Base-by-base conservation (phyloP, 2,797 vertebrate species). In the Philypnodon macrostomus region DNA sequence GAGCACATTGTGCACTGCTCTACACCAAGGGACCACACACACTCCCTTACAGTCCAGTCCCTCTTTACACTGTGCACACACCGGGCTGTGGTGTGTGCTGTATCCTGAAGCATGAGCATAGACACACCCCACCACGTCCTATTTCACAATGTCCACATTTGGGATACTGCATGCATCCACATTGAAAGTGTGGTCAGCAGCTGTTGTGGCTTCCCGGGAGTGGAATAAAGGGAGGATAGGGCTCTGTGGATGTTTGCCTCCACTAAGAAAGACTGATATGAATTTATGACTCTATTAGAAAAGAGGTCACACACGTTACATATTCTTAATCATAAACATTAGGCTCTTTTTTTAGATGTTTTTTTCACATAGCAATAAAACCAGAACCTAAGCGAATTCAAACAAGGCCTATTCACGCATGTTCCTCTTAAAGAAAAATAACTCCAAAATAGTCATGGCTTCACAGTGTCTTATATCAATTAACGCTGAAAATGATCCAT, bases 181-280 rank as follows among this genome's bases (percentile, higher is more conserved):
- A 53, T 30, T 48, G 49, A 52, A 57, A 67, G 66, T 79, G 32
- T 60, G 58, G 58, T 58, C 59, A 67, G 61, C 79, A 85, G 85
- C 81, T 84, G 83, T 61, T 84, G 70, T 77, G 62, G 63, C 71
- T 79, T 81, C 10, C 29, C 71, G 61, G 65, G 80, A 76, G 67
- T 64, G 48, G 81, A 82, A 69, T 72, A 73, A 72, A 81, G 63
- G 41, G 24, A 47, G 58, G 27, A 41, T 17, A n/a, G 7, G 53
- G 31, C 27, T 59, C 45, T 39, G 49, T 19, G 53, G 57, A 53
- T 48, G 41, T 53, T 8, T 8, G n/a, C 19, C 3, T 13, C 12
- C 7, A 39, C 2, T 14, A 39, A 9, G 15, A 23, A 38, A 6
- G 36, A 21, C 19, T n/a, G 11, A 38, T 11, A 21, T n/a, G 10